Conservation (phyloP, 2,797 vertebrate genomes). For the Lates japonicus region DNA sequence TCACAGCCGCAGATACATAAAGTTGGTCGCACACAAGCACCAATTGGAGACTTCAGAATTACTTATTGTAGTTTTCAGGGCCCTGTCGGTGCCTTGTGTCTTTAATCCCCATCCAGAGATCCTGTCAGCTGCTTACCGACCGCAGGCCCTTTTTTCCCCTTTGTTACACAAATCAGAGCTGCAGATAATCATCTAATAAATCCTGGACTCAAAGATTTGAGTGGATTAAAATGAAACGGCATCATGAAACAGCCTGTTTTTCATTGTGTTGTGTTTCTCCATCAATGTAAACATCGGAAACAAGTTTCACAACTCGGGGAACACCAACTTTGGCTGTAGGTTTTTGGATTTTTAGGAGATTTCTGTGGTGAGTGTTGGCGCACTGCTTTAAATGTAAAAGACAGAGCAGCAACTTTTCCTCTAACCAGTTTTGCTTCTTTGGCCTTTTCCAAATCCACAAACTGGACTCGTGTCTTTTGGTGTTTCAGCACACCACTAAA, state of each 20-base stretch:
- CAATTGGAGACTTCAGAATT: conserved; percentile 56
- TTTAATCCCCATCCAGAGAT: conserved; percentile 76
- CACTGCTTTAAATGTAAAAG: conserved; percentile 17
- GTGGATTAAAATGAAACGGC: conserved; percentile 59
- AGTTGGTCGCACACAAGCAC: conserved; percentile 54
- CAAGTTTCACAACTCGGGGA: conserved; percentile 43
- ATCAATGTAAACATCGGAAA: conserved; percentile 70
- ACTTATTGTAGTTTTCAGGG: conserved; percentile 63
- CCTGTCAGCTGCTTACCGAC: conserved; percentile 68
- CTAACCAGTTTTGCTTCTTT: neutral
- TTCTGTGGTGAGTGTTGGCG: neutral
- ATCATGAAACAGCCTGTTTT: conserved; percentile 56
- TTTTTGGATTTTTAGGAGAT: conserved; percentile 16
- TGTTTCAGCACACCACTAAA: conserved; percentile 39
- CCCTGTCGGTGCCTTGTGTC: conserved; percentile 61
- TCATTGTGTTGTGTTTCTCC: conserved; percentile 47
- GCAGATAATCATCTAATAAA: conserved; percentile 71
- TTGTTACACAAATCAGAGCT: conserved; percentile 81
- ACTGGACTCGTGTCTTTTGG: conserved; percentile 24
- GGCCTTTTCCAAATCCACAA: conserved; percentile 37
- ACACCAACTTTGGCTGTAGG: conserved; percentile 33
- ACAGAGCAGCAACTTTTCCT: conserved; percentile 11
- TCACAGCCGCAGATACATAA: conserved; percentile 41
- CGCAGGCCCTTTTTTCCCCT: conserved; percentile 40
- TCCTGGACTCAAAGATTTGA: conserved; percentile 52